Evolutionary conservation across 2,888 invertebrate genomes (phyloP).

Genomic region (Drosophila fungiperda): DNA sequence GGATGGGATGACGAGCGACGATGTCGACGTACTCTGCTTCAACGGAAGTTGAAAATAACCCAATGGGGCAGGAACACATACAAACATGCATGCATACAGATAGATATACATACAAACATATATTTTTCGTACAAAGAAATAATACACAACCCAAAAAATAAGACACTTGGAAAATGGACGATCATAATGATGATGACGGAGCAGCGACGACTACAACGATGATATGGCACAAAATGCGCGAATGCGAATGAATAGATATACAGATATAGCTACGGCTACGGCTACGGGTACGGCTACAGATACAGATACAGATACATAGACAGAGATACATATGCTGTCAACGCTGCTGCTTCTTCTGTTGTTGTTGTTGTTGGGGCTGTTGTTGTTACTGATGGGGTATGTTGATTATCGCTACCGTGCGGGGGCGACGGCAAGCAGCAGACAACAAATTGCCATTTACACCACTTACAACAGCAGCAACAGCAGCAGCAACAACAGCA

Average conservation of each 20-base stretch:
- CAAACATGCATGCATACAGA: constrained; percentile 3
- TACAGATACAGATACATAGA: constrained; percentile 23
- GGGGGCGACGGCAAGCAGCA: constrained; percentile 61
- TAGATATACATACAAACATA: constrained; percentile 8
- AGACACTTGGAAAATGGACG: constrained; percentile 74
- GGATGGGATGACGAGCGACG: constrained; percentile 30
- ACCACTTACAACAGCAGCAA: constrained; percentile 71
- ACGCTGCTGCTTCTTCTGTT: constrained; percentile 27
- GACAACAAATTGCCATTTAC: constrained; percentile 81
- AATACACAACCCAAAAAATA: constrained; percentile 55
- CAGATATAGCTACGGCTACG: constrained; percentile 23
- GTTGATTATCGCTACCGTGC: constrained; percentile 69
- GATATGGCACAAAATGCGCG: constrained; percentile 77
- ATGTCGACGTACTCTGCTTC: constrained; percentile 21
- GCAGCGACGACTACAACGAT: constrained; percentile 51
- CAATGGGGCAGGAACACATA: constrained; percentile 59
- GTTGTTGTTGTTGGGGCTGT: constrained; percentile 27
- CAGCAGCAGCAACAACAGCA: constrained; percentile 27
- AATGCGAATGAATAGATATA: constrained; percentile 65
- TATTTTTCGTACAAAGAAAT: constrained; percentile 58
- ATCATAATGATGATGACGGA: constrained; percentile 71
- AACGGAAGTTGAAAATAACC: constrained; percentile 72
- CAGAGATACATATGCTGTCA: constrained; percentile 58
- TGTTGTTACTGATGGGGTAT: constrained; percentile 24
- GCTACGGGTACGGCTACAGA: constrained; percentile 13